Conservation (phyloP, 1,140 invertebrate species). For the Platyura marginata region DNA sequence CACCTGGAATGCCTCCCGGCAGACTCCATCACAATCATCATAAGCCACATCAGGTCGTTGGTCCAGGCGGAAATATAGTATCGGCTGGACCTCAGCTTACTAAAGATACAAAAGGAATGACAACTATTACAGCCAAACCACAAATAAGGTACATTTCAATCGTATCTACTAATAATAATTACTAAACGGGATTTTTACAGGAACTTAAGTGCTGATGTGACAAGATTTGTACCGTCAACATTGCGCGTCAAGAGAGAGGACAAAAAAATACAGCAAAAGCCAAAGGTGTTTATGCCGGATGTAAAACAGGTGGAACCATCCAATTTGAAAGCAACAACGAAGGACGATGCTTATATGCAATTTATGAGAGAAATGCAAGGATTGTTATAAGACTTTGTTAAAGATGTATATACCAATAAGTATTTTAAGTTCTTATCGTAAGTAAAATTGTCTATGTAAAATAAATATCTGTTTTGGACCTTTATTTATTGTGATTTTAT, state of each 20-base stretch:
- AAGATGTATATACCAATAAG: too few relatives aligned
- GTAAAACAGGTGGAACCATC: conserved; percentile 22
- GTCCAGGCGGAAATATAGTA: conserved; percentile 1
- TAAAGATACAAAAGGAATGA: conserved; percentile 27
- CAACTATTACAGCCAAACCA: conserved; percentile 84
- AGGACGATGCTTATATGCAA: conserved; percentile 93
- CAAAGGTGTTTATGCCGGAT: conserved; percentile 23
- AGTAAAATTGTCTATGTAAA: too few relatives aligned
- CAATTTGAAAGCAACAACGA: conserved; percentile 45
- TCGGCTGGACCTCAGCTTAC: conserved; percentile 13
- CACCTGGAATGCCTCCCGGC: conserved; percentile 37
- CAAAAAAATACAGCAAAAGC: conserved; percentile 28
- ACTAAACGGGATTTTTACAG: conserved; percentile 17
- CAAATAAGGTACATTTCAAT: conserved; percentile 43
- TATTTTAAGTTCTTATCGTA: too few relatives aligned
- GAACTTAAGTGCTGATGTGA: conserved; percentile 87
- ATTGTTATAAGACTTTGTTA: conserved; percentile 30
- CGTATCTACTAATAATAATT: conserved; percentile 8
- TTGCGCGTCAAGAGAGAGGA: conserved; percentile 77
- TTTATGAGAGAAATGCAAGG: conserved; percentile 98
- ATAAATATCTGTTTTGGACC: too few relatives aligned
- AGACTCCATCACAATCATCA: conserved; percentile 21
- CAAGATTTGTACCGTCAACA: conserved; percentile 83
- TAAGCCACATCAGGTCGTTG: neutral
- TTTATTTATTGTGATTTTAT: too few relatives aligned